Evolutionary conservation across 2,888 invertebrate species (phyloP), one percentile per base, ranked within the genome.

Genomic region (Exephanes ischioxanthus): DNA sequence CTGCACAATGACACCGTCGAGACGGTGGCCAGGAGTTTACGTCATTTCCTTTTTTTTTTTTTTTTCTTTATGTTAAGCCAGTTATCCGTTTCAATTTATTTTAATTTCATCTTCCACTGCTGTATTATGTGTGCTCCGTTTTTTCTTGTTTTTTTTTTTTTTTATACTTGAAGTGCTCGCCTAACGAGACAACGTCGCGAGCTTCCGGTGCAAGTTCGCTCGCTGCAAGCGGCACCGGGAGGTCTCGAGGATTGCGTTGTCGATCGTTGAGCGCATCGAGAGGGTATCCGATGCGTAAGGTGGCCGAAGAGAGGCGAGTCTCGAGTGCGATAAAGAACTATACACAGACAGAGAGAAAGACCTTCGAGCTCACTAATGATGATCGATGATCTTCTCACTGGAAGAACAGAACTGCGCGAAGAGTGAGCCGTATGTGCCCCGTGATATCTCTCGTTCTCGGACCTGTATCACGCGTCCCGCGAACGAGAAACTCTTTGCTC

Each of bases 331-430:
- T 80, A 58, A 63, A 70, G 78, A 78, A 78, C 33, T 70, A 22
- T 48, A 33, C 48, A 51, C 55, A 48, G 70, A 81, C 73, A 63
- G 16, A 58, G 84, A 73, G 78, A 70, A 81, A 81, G 84, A 85
- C 78, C 78, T 75, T 81, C 78, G 41, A 77, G 84, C 63, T 84
- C 87, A 85, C 90, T 90, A 90, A 90, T 90, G 90, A 90, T 90
- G 90, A 90, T 90, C 88, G 89, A 90, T 90, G 87, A 87, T 89
- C 84, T 89, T 88, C 88, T 90, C 89, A 86, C 90, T 86, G 85
- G 86, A 83, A 89, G 84, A 89, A 19, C 79, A 61, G 80, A 68
- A 82, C 67, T 66, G 68, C 58, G 73, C 58, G 75, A n/a, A 51
- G 80, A 83, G 76, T 80, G 80, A 82, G 79, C 66, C 72, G 83